Evolutionary conservation across 2,888 invertebrate species (phyloP), one percentile per base, ranked within the genome.

Genomic region (Cryptocephalus primarius): DNA sequence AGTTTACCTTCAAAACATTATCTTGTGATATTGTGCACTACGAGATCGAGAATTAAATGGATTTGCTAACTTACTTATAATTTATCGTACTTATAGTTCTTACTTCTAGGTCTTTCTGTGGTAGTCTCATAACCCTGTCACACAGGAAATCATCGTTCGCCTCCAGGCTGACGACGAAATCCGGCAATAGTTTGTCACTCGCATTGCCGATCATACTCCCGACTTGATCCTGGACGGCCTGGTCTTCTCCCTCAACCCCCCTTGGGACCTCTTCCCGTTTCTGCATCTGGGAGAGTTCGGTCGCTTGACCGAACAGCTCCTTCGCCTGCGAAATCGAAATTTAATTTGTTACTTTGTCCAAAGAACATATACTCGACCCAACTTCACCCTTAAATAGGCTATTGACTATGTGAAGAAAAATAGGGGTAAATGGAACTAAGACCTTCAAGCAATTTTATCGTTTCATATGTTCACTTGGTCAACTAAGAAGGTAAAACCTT

Each of bases 71-170:
- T 22, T 22, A 22, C 22, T 6, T 22, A 22, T 22, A 22, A 6
- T 22, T 22, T 22, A 2, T 22, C 6, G 22, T 22, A 22, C 22
- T 22, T 22, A 22, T 22, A 22, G 22, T 6, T 22, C 36, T 1
- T 47, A 60, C 63, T 51, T 69, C 67, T 32, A 74, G 61, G 39
- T 69, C 64, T 41, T 68, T 70, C 60, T 80, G 79, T 0, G 79
- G 76, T 48, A 76, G 70, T 14, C 70, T 71, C 74, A 82, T 78
- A 8, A 80, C 74, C 53, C 81, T 74, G 43, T 79, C 75, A 44
- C 75, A 78, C 12, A 83, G 68, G 58, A 75, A 80, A 31, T 79
- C 76, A 54, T 83, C 82, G 1, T 71, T 70, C 2, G 80, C 80
- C 46, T 78, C 76, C 36, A 83, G 62, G 45, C 62, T 63, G n/a